phyloP scores from a whole-genome alignment of 2,888 invertebrate genomes.

The Lasioglossum morio region DNA sequence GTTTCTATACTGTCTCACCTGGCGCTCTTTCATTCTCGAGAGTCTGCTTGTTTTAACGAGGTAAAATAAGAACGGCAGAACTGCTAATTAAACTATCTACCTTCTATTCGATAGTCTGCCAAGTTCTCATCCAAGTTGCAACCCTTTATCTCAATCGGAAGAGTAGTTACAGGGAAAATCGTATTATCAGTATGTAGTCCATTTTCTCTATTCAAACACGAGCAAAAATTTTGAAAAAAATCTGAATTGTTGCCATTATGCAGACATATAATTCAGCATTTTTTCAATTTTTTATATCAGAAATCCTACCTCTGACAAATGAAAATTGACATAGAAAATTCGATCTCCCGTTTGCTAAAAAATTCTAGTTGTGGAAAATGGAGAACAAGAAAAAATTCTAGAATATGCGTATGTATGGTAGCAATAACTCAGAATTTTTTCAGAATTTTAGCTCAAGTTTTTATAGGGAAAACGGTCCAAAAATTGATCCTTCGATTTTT shows the following conservation, averaged over 20 bases:
- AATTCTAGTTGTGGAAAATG: background rate
- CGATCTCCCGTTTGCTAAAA: background rate
- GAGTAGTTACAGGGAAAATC: background rate
- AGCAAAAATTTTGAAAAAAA: background rate
- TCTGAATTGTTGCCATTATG: background rate
- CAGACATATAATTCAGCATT: background rate
- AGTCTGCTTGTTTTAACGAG: background rate
- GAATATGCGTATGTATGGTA: background rate
- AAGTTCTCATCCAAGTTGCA: background rate
- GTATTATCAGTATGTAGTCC: background rate
- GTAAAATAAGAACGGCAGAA: background rate
- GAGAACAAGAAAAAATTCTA: background rate
- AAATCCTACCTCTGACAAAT: background rate
- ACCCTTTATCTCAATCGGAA: background rate
- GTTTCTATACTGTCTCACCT: slow-evolving; percentile 55
- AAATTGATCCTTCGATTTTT: background rate
- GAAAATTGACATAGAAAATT: background rate
- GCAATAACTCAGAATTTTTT: background rate
- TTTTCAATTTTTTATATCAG: background rate
- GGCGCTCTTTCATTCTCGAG: background rate
- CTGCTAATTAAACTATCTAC: background rate
- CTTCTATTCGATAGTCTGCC: background rate
- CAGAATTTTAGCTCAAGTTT: background rate
- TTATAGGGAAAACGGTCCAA: too few relatives aligned
- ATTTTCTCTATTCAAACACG: background rate